Percentiles rank a stretch among this genome's conserved stretches.
phyloP scores from a whole-genome alignment of 30 jellyfish, hydroid and myxozoan genomes.

The Turritopsis rubra region DNA sequence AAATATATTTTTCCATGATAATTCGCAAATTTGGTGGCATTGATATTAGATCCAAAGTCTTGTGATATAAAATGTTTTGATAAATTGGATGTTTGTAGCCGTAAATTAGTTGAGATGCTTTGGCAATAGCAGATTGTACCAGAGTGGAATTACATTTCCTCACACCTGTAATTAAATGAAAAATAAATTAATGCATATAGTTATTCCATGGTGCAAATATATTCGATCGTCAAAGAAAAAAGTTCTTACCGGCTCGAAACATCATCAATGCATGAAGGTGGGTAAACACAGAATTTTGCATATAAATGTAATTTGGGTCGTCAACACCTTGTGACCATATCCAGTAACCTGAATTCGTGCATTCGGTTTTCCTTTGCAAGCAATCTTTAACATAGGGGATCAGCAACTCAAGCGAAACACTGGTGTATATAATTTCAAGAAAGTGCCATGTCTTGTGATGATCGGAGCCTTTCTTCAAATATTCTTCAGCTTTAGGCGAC shows the following conservation, averaged over 20 bases:
- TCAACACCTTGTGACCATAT: neutral
- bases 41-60: neutral
- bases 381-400: conserved; percentile 6
- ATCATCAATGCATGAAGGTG: conserved; percentile 1
- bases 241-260: conserved; percentile 2
- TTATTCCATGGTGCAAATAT: no score
- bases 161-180: conserved; percentile 15
- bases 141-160: neutral
- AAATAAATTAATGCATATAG: no score
- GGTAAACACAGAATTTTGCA: neutral
- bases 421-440: neutral
- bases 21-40: neutral
- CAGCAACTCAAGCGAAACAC: neutral
- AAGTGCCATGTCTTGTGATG: conserved; percentile 12
- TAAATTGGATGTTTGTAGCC: conserved; percentile 9
- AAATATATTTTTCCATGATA: neutral
- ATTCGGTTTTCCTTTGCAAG: neutral
- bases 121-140: neutral
- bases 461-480: neutral
- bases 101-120: neutral
- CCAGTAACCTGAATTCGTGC: neutral
- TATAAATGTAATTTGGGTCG: neutral
- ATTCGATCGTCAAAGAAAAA: no score
- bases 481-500: conserved; percentile 8
- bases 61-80: neutral